Percentiles rank a stretch among this genome's conserved stretches.
Evolutionary conservation across 2,888 invertebrate species (phyloP).

Genomic region (Cantharis rufa): DNA sequence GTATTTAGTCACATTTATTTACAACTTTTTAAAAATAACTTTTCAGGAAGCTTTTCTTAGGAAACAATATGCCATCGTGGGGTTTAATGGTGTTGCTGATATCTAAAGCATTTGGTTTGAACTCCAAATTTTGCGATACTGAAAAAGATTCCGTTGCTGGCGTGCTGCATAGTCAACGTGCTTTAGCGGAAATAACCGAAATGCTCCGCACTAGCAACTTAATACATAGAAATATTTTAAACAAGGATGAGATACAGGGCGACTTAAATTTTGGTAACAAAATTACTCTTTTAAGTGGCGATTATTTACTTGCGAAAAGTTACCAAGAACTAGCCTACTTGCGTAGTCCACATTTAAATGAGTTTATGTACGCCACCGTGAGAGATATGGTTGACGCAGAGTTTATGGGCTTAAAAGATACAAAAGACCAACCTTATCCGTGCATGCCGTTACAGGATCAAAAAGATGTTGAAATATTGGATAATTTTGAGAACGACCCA

Average conservation of each 20-base stretch:
- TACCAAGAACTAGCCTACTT: constrained; percentile 84
- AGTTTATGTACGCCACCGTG: constrained; percentile 86
- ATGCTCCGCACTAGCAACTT: constrained; percentile 93
- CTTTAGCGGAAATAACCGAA: constrained; percentile 92
- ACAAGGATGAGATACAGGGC: constrained; percentile 66
- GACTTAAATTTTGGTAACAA: constrained; percentile 95
- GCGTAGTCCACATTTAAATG: constrained; percentile 80
- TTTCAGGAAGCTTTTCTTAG: constrained; percentile 21
- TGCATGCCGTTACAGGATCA: neutral
- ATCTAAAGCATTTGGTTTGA: constrained; percentile 89
- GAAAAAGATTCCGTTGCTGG: constrained; percentile 86
- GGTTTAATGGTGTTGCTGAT: constrained; percentile 88
- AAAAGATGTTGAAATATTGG: neutral
- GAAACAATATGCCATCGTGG: constrained; percentile 90
- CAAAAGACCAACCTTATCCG: constrained; percentile 82
- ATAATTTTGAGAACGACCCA: constrained; percentile 40
- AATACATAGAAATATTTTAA: constrained; percentile 80
- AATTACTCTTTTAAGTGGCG: constrained; percentile 87
- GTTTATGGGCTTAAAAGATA: constrained; percentile 82
- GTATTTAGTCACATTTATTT: constrained; percentile 57
- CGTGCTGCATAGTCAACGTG: constrained; percentile 82
- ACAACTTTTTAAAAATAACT: neutral
- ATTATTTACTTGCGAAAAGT: constrained; percentile 87
- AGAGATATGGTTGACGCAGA: constrained; percentile 89
- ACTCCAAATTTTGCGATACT: constrained; percentile 76